These are phyloP conservation scores for Phylloscopus trochilus DNA, from an alignment of 2,113 vertebrate species.

Conservation along the genomic window DNA sequence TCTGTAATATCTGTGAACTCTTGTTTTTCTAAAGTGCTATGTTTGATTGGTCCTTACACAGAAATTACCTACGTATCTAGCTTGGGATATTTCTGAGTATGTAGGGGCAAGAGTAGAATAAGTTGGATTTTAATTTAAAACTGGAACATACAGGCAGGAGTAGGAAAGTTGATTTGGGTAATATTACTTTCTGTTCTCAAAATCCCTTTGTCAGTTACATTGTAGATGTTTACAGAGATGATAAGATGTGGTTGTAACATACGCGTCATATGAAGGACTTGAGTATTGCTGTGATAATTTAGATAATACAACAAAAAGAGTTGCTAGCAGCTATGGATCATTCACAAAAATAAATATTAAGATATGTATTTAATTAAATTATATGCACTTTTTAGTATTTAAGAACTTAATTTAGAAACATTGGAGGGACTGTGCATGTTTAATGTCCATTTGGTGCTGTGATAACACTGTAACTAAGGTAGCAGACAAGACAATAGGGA, in stretches of 20 bases:
- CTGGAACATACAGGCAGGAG: background rate
- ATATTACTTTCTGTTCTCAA: background rate
- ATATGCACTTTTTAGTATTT: background rate
- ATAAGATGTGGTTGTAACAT: background rate
- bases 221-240: background rate
- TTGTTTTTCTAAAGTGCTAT: background rate
- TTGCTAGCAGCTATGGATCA: background rate
- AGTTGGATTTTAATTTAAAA: background rate
- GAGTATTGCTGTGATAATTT: background rate
- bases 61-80: background rate
- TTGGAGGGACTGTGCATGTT: background rate
- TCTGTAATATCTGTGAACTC: background rate
- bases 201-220: rapidly evolving
- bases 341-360: background rate
- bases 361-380: background rate
- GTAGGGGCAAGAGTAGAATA: background rate
- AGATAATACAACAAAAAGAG: background rate
- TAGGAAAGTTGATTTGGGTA: background rate
- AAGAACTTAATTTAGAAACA: background rate
- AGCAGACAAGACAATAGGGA: background rate
- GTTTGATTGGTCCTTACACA: background rate
- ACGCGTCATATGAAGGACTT: background rate
- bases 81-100: background rate
- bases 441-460: background rate
- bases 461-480: background rate